Evolutionary conservation across 2,113 vertebrate species (phyloP).

Genomic region (Mormoops blainvillei): DNA sequence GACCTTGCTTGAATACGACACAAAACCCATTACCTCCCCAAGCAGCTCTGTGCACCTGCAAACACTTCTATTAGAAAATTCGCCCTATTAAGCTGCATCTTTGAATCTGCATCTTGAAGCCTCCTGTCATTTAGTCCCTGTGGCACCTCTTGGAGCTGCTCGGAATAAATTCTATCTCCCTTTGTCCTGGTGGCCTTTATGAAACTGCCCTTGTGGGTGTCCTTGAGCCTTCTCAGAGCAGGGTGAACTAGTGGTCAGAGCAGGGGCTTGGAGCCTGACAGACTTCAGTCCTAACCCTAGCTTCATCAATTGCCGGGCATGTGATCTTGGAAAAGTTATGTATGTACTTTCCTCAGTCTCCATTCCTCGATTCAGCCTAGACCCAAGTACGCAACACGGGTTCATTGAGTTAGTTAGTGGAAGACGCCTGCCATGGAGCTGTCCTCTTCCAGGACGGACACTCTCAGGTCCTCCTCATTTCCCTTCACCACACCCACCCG

Average conservation of each 20-base stretch:
- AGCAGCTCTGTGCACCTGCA: neutral
- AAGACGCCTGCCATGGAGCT: neutral
- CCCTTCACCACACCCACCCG: neutral
- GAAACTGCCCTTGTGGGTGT: neutral
- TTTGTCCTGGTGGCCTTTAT: neutral
- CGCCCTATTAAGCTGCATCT: neutral
- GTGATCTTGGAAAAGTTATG: neutral
- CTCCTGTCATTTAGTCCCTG: neutral
- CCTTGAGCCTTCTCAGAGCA: neutral
- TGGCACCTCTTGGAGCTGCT: neutral
- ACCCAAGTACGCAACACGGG: neutral
- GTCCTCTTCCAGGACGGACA: neutral
- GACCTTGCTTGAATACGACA: neutral
- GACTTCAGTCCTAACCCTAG: neutral
- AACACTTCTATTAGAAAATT: neutral
- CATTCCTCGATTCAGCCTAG: neutral
- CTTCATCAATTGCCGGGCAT: neutral
- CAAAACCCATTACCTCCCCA: neutral
- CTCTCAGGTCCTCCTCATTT: neutral
- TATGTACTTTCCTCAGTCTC: neutral
- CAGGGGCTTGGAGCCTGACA: neutral
- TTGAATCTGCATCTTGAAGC: neutral
- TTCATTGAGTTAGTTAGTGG: accelerated
- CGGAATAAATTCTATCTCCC: neutral
- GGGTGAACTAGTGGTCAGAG: neutral